Evolutionary conservation across 2,113 vertebrate genomes (phyloP), one percentile per base, ranked within the genome.

Genomic region (Microtus richardsoni): DNA sequence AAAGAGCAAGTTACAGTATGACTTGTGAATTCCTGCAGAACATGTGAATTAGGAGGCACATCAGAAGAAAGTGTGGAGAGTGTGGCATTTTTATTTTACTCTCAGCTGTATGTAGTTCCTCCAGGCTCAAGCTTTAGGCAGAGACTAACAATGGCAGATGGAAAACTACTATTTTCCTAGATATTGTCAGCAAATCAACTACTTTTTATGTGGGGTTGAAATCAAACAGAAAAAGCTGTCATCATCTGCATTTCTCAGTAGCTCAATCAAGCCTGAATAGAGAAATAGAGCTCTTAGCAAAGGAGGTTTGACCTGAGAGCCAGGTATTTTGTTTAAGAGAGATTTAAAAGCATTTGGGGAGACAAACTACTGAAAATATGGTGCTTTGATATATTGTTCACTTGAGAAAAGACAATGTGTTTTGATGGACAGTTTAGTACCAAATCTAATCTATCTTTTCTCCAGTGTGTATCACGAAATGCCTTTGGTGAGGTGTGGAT

Each of bases 11-110:
- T 91, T 92, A 70, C 0, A 52, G 22, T 17, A 11, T 89, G 89
- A 62, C 44, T 95, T 96, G 30, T 97, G 96, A 95, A 95, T 91
- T 92, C 78, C 88, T 73, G 88, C 71, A 91, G 91, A 89, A 70
- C 79, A 84, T 93, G 78, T 95, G 95, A 97, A 97, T 95, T 97
- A 84, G 88, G 89, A 95, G 73, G 87, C n/a, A 87, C 58, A 89
- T 71, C 70, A 64, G 41, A 14, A 91, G 73, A 85, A 26, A 62
- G 44, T 89, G 93, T 54, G 58, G 78, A 91, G 86, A 91, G 74
- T 70, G 19, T 70, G 19, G 60, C 92, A 91, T 96, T 96, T 97
- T 79, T 49, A 96, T 88, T 95, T 89, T 16, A 39, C 94, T 88
- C 52, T 90, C 80, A 52, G 21, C 13, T 91, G 17, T 84, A 83